Evolutionary conservation across 2,888 invertebrate genomes (phyloP).

Genomic region (Leptura quadrifasciata): DNA sequence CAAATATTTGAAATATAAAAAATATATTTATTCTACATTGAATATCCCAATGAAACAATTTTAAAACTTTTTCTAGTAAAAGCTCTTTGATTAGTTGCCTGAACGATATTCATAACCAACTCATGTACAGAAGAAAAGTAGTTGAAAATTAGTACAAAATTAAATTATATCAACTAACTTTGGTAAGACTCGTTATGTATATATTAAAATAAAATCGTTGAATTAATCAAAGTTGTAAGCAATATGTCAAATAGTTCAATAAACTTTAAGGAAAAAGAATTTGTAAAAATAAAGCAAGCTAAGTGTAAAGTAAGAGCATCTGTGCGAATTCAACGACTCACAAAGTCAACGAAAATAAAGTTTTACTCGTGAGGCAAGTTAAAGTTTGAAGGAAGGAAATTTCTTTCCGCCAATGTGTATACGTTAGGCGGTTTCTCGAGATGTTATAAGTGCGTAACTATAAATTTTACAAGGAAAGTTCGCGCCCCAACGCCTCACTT

Average conservation of each 20-base stretch:
- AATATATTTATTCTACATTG: no score
- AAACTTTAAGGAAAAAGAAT: neutral
- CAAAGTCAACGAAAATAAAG: conserved; percentile 18
- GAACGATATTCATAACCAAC: no score
- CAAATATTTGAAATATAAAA: no score
- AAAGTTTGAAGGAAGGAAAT: conserved; percentile 36
- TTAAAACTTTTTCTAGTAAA: no score
- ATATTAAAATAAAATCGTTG: no score
- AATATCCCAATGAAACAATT: no score
- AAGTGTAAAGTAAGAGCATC: conserved; percentile 17
- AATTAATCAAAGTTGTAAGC: neutral
- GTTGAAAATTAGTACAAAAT: no score
- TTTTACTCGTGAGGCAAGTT: conserved; percentile 17
- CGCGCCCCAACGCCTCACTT: conserved; percentile 44
- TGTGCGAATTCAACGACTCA: conserved; percentile 23
- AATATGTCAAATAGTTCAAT: neutral
- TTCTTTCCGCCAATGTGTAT: conserved; percentile 25
- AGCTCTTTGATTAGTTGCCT: no score
- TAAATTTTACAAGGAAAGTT: conserved; percentile 49
- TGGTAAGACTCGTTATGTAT: no score
- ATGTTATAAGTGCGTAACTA: conserved; percentile 51
- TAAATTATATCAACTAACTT: no score
- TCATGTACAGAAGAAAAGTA: no score
- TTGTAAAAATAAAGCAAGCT: conserved; percentile 8
- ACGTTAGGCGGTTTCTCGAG: conserved; percentile 35